Percentiles rank a stretch among this genome's conserved stretches.
phyloP scores from a whole-genome alignment of 2,797 vertebrate genomes.

The Danio kyathit region DNA sequence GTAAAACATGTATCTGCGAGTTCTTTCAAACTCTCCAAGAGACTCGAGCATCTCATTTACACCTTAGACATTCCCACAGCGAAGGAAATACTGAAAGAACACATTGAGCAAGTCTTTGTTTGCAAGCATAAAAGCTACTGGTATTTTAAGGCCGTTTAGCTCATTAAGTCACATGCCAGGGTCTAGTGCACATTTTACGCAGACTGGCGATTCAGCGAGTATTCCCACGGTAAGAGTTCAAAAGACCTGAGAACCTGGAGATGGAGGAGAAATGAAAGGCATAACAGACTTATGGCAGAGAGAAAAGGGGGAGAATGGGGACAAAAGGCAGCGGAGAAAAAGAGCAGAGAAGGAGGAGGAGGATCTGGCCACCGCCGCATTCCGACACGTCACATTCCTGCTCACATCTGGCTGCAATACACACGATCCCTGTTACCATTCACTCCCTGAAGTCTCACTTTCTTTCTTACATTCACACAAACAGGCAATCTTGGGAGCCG shows the following conservation, averaged over 20 bases:
- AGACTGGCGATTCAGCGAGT: conserved; percentile 49
- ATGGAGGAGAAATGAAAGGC: conserved; percentile 55
- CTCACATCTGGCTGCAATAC: conserved; percentile 86
- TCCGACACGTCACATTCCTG: conserved; percentile 84
- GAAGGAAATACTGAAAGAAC: conserved; percentile 23
- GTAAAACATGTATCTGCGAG: conserved; percentile 58
- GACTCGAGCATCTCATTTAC: conserved; percentile 19
- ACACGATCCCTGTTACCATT: conserved; percentile 69
- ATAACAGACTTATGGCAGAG: conserved; percentile 47
- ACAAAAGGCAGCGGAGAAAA: conserved; percentile 54
- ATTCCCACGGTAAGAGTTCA: conserved; percentile 65
- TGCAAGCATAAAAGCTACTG: conserved; percentile 42
- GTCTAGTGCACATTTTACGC: conserved; percentile 49
- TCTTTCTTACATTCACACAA: conserved; percentile 33
- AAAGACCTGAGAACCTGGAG: conserved; percentile 62
- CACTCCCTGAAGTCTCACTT: conserved; percentile 49
- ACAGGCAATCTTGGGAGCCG: conserved; percentile 24
- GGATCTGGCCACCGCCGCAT: conserved; percentile 74
- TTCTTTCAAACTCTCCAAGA: neutral
- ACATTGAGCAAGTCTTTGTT: conserved; percentile 22
- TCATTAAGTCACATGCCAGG: conserved; percentile 60
- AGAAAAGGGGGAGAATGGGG: conserved; percentile 44
- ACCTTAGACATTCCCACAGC: conserved; percentile 9
- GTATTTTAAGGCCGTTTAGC: conserved; percentile 48
- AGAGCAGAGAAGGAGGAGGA: conserved; percentile 63